Percentiles rank a stretch among this genome's conserved stretches.
phyloP scores from a whole-genome alignment of 2,888 invertebrate species.

The Tethea ocularis region DNA sequence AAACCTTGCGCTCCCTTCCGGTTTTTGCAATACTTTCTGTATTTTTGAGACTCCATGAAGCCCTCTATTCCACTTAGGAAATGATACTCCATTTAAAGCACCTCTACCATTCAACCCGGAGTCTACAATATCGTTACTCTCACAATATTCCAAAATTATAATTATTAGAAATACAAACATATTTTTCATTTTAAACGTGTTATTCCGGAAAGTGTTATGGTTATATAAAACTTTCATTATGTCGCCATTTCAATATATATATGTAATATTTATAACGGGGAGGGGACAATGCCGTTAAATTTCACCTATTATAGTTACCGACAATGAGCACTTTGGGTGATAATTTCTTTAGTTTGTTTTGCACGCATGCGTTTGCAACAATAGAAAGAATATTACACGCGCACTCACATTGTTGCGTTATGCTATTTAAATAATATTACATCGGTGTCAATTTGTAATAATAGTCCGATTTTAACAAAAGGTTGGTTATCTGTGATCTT shows the following conservation, averaged over 20 bases:
- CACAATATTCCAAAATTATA: constrained; percentile 38
- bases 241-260: constrained; percentile 51
- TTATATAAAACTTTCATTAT: constrained; percentile 35
- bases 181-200: constrained; percentile 26
- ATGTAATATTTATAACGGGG: constrained; percentile 38
- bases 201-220: background rate
- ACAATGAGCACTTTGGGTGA: constrained; percentile 52
- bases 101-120: constrained; percentile 28
- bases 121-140: constrained; percentile 32
- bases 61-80: constrained; percentile 38
- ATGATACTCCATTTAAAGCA: constrained; percentile 30
- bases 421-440: background rate
- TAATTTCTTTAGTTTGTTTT: constrained; percentile 48
- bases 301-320: constrained; percentile 50
- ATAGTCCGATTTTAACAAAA: background rate
- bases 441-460: background rate
- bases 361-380: constrained; percentile 42
- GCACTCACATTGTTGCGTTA: constrained; percentile 7
- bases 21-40: constrained; percentile 19
- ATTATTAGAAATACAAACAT: constrained; percentile 23
- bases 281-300: constrained; percentile 52
- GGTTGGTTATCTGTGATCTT: background rate
- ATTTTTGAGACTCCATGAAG: constrained; percentile 27
- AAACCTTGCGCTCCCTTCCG: constrained; percentile 37
- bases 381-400: constrained; percentile 35